Evolutionary conservation across 1,140 invertebrate genomes (phyloP).

Genomic region (Temnothorax curvispinosus): DNA sequence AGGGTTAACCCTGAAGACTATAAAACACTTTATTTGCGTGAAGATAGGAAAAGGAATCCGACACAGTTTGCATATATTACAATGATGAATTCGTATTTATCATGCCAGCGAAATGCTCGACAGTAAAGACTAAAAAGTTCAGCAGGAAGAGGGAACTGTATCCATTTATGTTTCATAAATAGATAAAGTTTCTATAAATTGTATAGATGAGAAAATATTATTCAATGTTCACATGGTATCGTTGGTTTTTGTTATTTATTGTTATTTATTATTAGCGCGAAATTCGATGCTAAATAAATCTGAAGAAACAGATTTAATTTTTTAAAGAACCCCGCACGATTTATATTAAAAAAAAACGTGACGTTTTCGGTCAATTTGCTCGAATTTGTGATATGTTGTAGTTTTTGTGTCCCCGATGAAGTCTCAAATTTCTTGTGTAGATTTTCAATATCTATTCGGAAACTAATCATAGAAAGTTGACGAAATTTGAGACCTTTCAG

Average conservation of each 20-base stretch:
- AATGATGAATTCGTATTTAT: conserved; percentile 43
- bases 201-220: background rate
- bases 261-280: background rate
- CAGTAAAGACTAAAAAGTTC: background rate
- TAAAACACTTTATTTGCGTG: conserved; percentile 43
- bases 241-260: background rate
- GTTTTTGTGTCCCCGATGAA: too few relatives aligned
- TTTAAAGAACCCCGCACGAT: background rate
- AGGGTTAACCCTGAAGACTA: conserved; percentile 39
- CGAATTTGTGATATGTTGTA: too few relatives aligned
- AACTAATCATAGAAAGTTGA: too few relatives aligned
- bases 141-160: background rate
- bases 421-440: too few relatives aligned
- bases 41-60: conserved; percentile 30
- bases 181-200: background rate
- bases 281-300: background rate
- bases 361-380: too few relatives aligned
- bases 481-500: too few relatives aligned
- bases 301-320: background rate
- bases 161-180: background rate
- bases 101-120: conserved; percentile 10
- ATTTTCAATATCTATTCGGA: too few relatives aligned
- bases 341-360: too few relatives aligned
- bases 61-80: conserved; percentile 46
- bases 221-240: too few relatives aligned